phyloP scores from a whole-genome alignment of 2,888 invertebrate species.

The Nebria salina region DNA sequence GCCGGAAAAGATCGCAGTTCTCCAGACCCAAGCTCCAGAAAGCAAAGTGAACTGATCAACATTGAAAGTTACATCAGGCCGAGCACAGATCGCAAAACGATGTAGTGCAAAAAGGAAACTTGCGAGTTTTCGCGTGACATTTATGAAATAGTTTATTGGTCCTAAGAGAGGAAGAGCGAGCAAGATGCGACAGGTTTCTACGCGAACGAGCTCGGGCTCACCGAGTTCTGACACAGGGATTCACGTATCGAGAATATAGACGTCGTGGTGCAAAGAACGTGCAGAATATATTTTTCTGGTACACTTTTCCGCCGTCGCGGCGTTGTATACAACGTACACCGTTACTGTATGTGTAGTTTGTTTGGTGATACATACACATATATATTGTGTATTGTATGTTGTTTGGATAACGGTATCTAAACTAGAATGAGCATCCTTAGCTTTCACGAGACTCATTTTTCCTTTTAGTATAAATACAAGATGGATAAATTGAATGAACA shows the following conservation, averaged over 20 bases:
- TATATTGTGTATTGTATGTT: not conserved
- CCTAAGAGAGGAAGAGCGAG: slow-evolving; percentile 20
- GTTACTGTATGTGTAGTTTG: not conserved
- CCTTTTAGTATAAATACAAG: not conserved
- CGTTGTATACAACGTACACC: not conserved
- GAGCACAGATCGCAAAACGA: slow-evolving; percentile 37
- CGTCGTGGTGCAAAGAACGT: not conserved
- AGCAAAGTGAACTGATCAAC: slow-evolving; percentile 30
- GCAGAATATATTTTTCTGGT: not conserved
- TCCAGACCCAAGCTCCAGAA: not conserved
- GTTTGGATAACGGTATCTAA: not conserved
- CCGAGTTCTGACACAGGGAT: not conserved
- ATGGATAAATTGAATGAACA: not conserved
- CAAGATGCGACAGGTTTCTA: not conserved
- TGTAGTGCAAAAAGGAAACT: slow-evolving; percentile 42
- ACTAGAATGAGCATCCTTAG: not conserved
- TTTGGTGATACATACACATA: not conserved
- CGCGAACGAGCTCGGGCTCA: not conserved
- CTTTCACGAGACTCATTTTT: not conserved
- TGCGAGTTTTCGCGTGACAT: slow-evolving; percentile 30
- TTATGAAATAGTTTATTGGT: slow-evolving; percentile 47
- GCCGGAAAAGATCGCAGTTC: not conserved
- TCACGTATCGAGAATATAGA: not conserved
- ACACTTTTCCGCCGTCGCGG: not conserved
- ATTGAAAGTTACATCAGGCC: slow-evolving; percentile 37